Evolutionary conservation across 2,797 vertebrate species (phyloP).

Genomic region (Menidia menidia): DNA sequence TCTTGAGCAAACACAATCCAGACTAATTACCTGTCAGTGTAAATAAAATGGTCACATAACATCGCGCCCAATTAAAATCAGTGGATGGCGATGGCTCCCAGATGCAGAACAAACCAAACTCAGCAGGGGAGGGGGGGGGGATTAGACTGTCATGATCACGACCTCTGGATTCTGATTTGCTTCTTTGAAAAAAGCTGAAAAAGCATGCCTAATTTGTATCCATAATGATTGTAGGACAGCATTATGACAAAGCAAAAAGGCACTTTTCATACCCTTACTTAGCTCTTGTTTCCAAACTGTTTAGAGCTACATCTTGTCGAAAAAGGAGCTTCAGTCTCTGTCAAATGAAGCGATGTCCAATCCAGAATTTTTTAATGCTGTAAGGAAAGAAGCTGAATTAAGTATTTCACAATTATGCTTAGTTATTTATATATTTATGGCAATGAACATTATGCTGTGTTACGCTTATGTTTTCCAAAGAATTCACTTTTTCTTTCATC

Average conservation of each 20-base stretch:
- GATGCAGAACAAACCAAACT: constrained; percentile 11
- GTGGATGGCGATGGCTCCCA: constrained; percentile 9
- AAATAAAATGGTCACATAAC: constrained; percentile 32
- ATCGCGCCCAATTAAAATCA: constrained; percentile 37
- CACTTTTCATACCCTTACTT: not conserved
- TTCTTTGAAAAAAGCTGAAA: constrained; percentile 1
- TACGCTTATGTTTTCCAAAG: not conserved
- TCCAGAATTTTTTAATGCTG: constrained; percentile 4
- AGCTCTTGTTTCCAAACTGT: constrained; percentile 16
- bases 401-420: not conserved
- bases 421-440: not conserved
- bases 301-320: constrained; percentile 10
- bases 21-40: constrained; percentile 34
- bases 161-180: constrained; percentile 20
- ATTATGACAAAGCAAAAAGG: not conserved
- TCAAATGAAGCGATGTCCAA: constrained; percentile 12
- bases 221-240: constrained; percentile 4
- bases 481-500: constrained; percentile 5
- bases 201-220: not conserved
- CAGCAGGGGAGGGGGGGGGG: constrained; percentile 8
- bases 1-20: constrained; percentile 16
- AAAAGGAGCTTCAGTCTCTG: not conserved
- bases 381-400: not conserved
- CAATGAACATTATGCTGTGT: not conserved
- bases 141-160: constrained; percentile 29